These are phyloP conservation scores for Rhinolophus ferrumequinum DNA, from an alignment of 2,113 vertebrate species.

Conservation along the genomic window DNA sequence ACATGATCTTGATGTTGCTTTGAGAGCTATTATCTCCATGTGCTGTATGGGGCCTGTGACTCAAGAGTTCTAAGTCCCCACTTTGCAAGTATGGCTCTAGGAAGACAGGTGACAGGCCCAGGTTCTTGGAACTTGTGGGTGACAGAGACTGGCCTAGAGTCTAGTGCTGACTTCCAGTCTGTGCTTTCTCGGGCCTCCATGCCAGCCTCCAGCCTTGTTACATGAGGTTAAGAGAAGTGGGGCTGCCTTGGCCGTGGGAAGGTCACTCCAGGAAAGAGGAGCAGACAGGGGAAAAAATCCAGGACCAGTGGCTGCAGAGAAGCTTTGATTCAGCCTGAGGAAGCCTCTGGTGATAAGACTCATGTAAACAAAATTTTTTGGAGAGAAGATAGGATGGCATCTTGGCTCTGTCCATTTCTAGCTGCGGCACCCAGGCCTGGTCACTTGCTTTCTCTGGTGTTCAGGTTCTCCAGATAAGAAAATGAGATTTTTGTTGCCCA, in stretches of 20 bases:
- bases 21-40: neutral
- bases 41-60: neutral
- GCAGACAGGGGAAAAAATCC: no score
- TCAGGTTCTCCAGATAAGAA: neutral
- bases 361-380: neutral
- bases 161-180: no score
- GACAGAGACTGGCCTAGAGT: neutral
- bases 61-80: neutral
- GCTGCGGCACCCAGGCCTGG: neutral
- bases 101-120: neutral
- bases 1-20: neutral
- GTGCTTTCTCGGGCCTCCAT: neutral
- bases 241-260: neutral
- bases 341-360: neutral
- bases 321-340: neutral
- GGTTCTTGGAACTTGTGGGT: neutral
- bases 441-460: neutral
- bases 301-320: neutral
- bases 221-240: neutral
- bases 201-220: neutral
- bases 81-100: neutral
- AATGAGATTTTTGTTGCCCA: neutral
- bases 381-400: neutral
- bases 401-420: neutral
- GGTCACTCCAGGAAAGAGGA: accelerated